These are phyloP conservation scores for Lasioglossum baleicum DNA, from an alignment of 1,140 invertebrate genomes.

Conservation along the genomic window DNA sequence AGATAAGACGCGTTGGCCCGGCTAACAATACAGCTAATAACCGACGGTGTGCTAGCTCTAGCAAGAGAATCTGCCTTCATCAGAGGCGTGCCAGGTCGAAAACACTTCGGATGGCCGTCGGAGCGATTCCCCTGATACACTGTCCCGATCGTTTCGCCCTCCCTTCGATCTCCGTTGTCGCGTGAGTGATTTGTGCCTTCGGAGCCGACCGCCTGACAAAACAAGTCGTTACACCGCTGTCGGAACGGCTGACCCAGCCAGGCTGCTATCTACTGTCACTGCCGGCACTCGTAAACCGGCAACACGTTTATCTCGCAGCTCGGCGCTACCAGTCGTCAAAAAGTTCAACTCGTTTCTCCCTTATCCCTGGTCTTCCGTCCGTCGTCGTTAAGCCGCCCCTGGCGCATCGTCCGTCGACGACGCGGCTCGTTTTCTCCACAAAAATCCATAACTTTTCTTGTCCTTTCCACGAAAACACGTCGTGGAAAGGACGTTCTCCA, in stretches of 20 bases:
- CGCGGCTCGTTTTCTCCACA: not conserved
- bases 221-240: conserved; percentile 57
- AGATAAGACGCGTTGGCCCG: no score
- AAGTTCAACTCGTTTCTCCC: conserved; percentile 58
- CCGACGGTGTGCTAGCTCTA: no score
- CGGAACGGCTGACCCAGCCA: conserved; percentile 47
- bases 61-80: not conserved
- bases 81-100: not conserved
- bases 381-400: conserved; percentile 50
- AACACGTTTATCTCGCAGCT: conserved; percentile 57
- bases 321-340: conserved; percentile 54
- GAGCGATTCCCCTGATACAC: conserved; percentile 49
- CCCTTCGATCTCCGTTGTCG: not conserved
- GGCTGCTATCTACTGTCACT: conserved; percentile 47
- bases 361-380: conserved; percentile 30
- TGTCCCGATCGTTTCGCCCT: not conserved
- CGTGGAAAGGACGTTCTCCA: no score
- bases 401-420: no score
- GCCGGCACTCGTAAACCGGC: conserved; percentile 53
- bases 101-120: conserved; percentile 37
- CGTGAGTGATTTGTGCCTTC: conserved; percentile 56
- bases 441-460: no score
- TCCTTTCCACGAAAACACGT: no score
- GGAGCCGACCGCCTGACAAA: conserved; percentile 55
- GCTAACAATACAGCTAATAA: no score